Base-by-base conservation (phyloP, 2,113 vertebrate genomes). In the Xiphophorus hellerii region DNA sequence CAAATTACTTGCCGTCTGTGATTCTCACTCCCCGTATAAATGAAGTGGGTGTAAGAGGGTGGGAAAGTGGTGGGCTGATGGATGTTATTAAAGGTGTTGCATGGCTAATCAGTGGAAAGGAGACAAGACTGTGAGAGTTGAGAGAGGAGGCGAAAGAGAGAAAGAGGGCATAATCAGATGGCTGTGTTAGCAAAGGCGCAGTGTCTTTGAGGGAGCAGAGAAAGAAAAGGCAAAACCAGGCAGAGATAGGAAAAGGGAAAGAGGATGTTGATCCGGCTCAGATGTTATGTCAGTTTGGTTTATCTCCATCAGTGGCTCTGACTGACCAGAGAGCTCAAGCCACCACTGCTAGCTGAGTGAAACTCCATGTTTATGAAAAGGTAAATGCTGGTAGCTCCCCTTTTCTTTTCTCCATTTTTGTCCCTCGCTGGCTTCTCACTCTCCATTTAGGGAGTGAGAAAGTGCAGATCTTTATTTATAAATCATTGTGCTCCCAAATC, bases 51-150 rank as follows among this genome's bases (percentile, higher is more conserved):
- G 78, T 82, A 77, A 85, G 86, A 72, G 61, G 66, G 78, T 13
- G 62, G 69, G 75, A 75, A 74, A 81, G 81, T 3, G 61, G 63
- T 58, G 86, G 77, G 60, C 69, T 82, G 88, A 87, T 84, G 76
- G 81, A 83, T 85, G 87, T 85, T 88, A 87, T 90, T 90, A 90
- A 77, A 91, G 90, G 91, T 90, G 90, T 90, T 92, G 84, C 78
- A 91, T 89, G 84, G 85, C 89, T 93, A 92, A 90, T 88, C 84
- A 82, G 81, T 22, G 35, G 44, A 62, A 70, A 87, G 75, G 81
- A 81, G 83, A 73, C 61, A 71, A 66, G 48, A 71, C 71, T 54
- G 2, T 58, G 69, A 54, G 51, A 22, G 66, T n/a, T 28, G 77
- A 79, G 79, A 60, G 62, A 76, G 62, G 60, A 31, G 20, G 44